Conservation (phyloP, 2,888 invertebrate species). For the Syrista parreyssii region DNA sequence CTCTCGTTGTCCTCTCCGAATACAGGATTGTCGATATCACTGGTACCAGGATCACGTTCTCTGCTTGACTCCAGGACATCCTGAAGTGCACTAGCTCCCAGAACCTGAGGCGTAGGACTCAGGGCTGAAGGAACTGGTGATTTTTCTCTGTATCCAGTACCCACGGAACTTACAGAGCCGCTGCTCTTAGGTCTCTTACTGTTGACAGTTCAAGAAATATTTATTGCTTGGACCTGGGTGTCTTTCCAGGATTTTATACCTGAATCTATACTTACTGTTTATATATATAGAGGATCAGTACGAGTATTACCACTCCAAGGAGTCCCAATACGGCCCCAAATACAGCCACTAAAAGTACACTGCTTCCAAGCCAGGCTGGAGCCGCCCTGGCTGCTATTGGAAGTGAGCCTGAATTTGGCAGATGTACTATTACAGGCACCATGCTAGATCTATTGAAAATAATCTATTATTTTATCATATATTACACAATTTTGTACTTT, state of each 20-base stretch:
- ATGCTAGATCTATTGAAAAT: slow-evolving; percentile 49
- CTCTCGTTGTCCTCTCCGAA: slow-evolving; percentile 59
- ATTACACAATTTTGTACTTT: background rate
- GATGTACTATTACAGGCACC: slow-evolving; percentile 68
- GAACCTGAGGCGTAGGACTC: slow-evolving; percentile 65
- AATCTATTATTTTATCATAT: background rate
- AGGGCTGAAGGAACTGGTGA: slow-evolving; percentile 59
- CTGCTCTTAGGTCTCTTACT: slow-evolving; percentile 59
- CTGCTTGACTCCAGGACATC: slow-evolving; percentile 63
- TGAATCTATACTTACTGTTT: slow-evolving; percentile 71
- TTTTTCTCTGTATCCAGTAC: slow-evolving; percentile 60
- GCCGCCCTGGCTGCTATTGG: slow-evolving; percentile 67
- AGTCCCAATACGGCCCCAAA: slow-evolving; percentile 80
- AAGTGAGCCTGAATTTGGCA: slow-evolving; percentile 58
- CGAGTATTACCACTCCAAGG: slow-evolving; percentile 79
- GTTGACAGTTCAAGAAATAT: slow-evolving; percentile 12
- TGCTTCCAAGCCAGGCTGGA: slow-evolving; percentile 66
- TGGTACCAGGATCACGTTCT: slow-evolving; percentile 64
- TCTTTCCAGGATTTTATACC: background rate
- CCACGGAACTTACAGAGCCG: slow-evolving; percentile 58
- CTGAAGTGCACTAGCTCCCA: slow-evolving; percentile 69
- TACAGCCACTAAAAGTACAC: slow-evolving; percentile 70
- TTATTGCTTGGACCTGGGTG: background rate
- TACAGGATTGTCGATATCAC: slow-evolving; percentile 67
- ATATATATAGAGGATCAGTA: slow-evolving; percentile 82